Percentiles rank a stretch among this genome's conserved stretches.
Conservation (phyloP, 2,113 vertebrate species). For the Lanius ludovicianus region DNA sequence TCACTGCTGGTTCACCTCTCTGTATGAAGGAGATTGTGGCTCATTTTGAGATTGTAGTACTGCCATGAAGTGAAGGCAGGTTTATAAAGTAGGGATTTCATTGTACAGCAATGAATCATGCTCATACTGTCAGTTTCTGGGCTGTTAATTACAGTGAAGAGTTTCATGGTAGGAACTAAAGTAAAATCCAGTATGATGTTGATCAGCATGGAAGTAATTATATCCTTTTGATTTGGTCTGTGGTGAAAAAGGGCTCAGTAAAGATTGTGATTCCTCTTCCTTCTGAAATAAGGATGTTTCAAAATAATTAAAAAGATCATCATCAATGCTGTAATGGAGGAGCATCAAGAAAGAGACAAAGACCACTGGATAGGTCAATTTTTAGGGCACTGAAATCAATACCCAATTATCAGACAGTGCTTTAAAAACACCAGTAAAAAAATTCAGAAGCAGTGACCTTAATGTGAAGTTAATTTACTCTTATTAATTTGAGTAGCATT, state of each 20-base stretch:
- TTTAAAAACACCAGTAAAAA: background rate
- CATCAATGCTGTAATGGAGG: background rate
- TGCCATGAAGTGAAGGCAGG: background rate
- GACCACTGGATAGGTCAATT: background rate
- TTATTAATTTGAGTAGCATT: background rate
- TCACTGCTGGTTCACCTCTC: background rate
- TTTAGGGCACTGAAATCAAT: slow-evolving; percentile 25
- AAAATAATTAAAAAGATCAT: slow-evolving; percentile 1
- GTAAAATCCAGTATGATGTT: slow-evolving; percentile 18
- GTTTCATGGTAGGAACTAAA: background rate
- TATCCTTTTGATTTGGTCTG: background rate
- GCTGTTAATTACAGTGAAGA: slow-evolving; percentile 23
- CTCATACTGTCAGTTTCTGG: background rate
- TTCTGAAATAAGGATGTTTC: background rate
- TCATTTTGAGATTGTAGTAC: background rate
- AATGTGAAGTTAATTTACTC: slow-evolving; percentile 3
- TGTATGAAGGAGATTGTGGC: background rate
- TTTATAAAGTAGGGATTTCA: background rate
- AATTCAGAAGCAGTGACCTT: background rate
- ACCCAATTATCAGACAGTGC: background rate
- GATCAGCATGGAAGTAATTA: slow-evolving; percentile 38
- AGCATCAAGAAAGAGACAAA: background rate
- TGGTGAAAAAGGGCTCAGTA: background rate
- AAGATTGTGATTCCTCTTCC: background rate
- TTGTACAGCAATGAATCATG: background rate